A percentile compares a stretch with the other conserved stretches of the same genome.
Evolutionary conservation across 2,113 vertebrate genomes (phyloP).

Genomic region (Percopsis transmontana): DNA sequence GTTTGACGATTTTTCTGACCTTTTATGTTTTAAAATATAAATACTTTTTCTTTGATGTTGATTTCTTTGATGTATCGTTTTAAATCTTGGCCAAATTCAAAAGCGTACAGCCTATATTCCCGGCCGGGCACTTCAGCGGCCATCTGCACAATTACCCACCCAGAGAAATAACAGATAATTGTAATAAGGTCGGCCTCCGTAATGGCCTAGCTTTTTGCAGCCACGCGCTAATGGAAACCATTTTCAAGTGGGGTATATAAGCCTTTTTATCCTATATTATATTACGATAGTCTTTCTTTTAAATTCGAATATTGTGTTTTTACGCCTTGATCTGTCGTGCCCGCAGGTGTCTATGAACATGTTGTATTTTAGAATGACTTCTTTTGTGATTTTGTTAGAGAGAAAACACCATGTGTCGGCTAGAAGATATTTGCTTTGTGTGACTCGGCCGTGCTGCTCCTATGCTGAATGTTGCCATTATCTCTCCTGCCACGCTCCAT

Average conservation of each 20-base stretch:
- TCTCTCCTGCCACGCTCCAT: constrained; percentile 73
- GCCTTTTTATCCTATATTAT: constrained; percentile 1
- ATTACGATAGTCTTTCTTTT: constrained; percentile 7
- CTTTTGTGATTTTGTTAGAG: constrained; percentile 11
- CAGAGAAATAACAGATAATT: constrained; percentile 30
- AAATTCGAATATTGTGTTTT: background rate
- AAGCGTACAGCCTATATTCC: background rate
- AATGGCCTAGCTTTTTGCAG: constrained; percentile 10
- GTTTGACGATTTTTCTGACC: too few relatives aligned
- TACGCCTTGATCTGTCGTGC: background rate
- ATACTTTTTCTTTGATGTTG: too few relatives aligned
- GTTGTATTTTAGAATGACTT: background rate
- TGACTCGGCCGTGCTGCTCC: constrained; percentile 40
- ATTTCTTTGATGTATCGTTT: too few relatives aligned
- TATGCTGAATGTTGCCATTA: constrained; percentile 70
- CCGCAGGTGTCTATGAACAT: background rate
- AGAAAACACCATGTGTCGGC: constrained; percentile 11
- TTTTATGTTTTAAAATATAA: too few relatives aligned
- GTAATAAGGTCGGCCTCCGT: background rate
- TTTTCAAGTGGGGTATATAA: background rate
- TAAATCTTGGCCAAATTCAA: too few relatives aligned
- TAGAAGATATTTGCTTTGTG: constrained; percentile 52
- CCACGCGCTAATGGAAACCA: constrained; percentile 21
- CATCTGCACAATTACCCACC: constrained; percentile 41
- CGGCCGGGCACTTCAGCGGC: constrained; percentile 19